Percentiles rank a stretch among this genome's conserved stretches.
Conservation (phyloP, 2,797 vertebrate genomes). For the Poecilia picta region DNA sequence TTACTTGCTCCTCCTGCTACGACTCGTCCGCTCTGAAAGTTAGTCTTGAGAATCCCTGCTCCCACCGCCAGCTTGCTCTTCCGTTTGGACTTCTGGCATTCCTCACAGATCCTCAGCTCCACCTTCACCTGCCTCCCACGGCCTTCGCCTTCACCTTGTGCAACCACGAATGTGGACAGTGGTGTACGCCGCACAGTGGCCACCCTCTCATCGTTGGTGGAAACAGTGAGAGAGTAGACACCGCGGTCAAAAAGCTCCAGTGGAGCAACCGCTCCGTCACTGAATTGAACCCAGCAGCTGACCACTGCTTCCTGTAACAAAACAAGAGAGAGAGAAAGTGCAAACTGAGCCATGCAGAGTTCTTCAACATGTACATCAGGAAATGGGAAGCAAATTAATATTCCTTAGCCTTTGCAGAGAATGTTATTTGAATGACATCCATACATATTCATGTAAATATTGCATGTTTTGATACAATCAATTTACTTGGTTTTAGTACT, state of each 20-base stretch:
- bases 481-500: background rate
- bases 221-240: conserved; percentile 86
- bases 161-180: conserved; percentile 82
- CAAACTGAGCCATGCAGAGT: conserved; percentile 2
- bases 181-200: conserved; percentile 86
- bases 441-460: background rate
- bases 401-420: background rate
- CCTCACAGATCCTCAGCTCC: conserved; percentile 90
- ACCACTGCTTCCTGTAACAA: conserved; percentile 88
- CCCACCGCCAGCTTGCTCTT: conserved; percentile 89
- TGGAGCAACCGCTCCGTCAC: conserved; percentile 86
- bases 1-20: conserved; percentile 21
- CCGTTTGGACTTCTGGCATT: conserved; percentile 93
- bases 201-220: conserved; percentile 86
- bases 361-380: conserved; percentile 33
- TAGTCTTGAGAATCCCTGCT: conserved; percentile 80
- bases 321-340: conserved; percentile 13
- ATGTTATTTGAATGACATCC: background rate
- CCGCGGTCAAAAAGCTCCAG: conserved; percentile 88
- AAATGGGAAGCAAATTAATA: conserved; percentile 32
- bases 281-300: conserved; percentile 94
- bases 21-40: conserved; percentile 70
- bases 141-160: conserved; percentile 79
- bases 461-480: background rate
- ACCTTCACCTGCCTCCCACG: conserved; percentile 85